Base-by-base conservation (phyloP, 2,888 invertebrate species). In the Sphaerophoria taeniata region DNA sequence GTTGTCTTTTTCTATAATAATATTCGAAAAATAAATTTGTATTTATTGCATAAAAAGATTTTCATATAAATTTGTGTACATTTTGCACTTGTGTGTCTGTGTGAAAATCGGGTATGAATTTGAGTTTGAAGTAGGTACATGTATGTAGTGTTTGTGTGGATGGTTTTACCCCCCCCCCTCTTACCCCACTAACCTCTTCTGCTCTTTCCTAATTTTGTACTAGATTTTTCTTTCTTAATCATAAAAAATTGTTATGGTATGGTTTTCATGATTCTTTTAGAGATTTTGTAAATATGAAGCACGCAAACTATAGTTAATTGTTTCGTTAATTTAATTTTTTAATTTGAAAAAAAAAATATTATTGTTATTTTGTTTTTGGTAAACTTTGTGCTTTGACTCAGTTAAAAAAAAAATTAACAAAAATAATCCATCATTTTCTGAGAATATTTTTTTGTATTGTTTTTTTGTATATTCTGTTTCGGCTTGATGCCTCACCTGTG, bases 401-500 rank as follows among this genome's bases (percentile, higher is more conserved):
- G 55, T 45, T 12, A 69, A 61, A 47, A 55, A 24, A 45, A 47
- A 31, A 63, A 63, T 61, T 51, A 72, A 72, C 16, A 31, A 70
- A 55, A 16, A 33, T 70, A 80, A 65, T 45, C 36, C 70, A 58
- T 36, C 70, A 58, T 63, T 76, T 58, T 70, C 6, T 70, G 61
- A 74, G 67, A 74, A 58, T 7, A 58, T 77, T 53, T 75, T 6
- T 43, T 43, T 43, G 9, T 43, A 43, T 43, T 43, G 43, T 11
- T 6, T 58, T 7, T 56, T 14, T 33, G 31, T 55, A 3, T n/a
- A 1, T 16, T 16, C 39, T 58, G 24, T 58, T 2, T 39, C 76
- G 67, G 83, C 75, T 79, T 60, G 49, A 73, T 71, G 75, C 90
- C 92, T 92, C 92, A 95, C 95, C 95, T 95, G 95, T 92, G 93